Base-by-base conservation (phyloP, 2,113 vertebrate species). In the Drymodes brunneopygia region DNA sequence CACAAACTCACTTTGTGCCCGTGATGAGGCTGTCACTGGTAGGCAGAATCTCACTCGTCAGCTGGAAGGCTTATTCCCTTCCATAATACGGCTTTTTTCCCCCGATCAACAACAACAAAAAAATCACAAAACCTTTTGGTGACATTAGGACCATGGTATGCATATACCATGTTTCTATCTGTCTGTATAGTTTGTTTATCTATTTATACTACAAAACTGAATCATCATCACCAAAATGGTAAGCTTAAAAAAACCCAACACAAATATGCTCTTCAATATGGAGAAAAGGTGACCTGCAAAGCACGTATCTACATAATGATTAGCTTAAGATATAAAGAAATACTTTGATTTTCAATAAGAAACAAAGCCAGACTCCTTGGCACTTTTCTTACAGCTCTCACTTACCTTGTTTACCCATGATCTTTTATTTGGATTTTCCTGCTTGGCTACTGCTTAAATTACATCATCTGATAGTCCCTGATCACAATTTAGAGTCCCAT, bases 41-140 rank as follows among this genome's bases (percentile, higher is more conserved):
- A 36, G 4, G 20, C 14, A 81, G 42, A 62, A 45, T 38, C 47
- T 25, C 5, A 5, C 29, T 44, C 6, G 5, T 73, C n/a, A 81
- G 40, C 27, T 64, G n/a, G 14, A 79, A 85, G 44, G 47, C 23
- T 75, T 69, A 31, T 54, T 40, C 29, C 24, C 23, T 20, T 70
- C 23, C 21, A 5, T 20, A 60, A 45, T 3, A 36, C 57, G n/a
- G 50, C 10, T 69, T 66, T 85, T 48, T 45, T 15, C 13, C 21
- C 16, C n/a, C 0, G 0, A 23, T 36, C 28, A 71, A 81, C 8
- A 54, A 22, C 1, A 40, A 57, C 6, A 31, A 44, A 61, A 42
- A 45, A 51, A 22, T 11, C 33, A 54, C 33, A 67, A 58, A 79
- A 40, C 0, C 3, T 62, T 80, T 58, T 31, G 2, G n/a, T 56